These are phyloP conservation scores for Eulemur coronatus DNA, from an alignment of 2,797 vertebrate species.

Conservation along the genomic window DNA sequence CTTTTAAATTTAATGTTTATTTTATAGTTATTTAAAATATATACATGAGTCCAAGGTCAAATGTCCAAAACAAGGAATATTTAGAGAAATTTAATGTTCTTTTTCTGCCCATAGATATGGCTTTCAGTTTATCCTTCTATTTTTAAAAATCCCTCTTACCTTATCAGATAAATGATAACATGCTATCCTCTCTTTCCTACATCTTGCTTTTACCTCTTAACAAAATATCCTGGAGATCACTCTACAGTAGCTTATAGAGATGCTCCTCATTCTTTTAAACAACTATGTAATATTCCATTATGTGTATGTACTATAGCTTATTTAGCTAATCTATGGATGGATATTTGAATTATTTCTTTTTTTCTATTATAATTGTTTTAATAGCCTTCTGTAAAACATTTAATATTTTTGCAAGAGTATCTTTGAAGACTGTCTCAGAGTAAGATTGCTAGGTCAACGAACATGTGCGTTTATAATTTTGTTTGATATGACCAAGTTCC, in stretches of 20 bases:
- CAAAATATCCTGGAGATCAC: neutral
- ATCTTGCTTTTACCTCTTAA: neutral
- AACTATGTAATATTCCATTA: neutral
- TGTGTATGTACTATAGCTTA: too few species aligned
- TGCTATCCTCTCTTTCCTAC: neutral
- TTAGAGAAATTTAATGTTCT: neutral
- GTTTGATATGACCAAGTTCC: neutral
- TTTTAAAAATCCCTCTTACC: neutral
- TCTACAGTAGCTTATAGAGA: neutral
- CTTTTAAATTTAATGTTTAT: neutral
- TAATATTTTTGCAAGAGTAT: neutral
- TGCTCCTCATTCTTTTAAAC: neutral
- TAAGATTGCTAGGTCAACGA: neutral
- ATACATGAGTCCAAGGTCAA: neutral
- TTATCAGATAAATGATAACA: neutral
- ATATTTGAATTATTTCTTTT: neutral
- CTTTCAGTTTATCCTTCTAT: neutral
- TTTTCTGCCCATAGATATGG: neutral
- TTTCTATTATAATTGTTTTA: neutral
- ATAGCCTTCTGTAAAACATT: neutral
- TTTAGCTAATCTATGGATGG: neutral
- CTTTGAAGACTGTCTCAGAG: neutral
- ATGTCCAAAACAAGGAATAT: neutral
- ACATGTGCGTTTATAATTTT: neutral
- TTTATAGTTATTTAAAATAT: constrained; percentile 19